A percentile compares a stretch with the other conserved stretches of the same genome.
Evolutionary conservation across 2,113 vertebrate species (phyloP).

Genomic region (Piaya cayana): DNA sequence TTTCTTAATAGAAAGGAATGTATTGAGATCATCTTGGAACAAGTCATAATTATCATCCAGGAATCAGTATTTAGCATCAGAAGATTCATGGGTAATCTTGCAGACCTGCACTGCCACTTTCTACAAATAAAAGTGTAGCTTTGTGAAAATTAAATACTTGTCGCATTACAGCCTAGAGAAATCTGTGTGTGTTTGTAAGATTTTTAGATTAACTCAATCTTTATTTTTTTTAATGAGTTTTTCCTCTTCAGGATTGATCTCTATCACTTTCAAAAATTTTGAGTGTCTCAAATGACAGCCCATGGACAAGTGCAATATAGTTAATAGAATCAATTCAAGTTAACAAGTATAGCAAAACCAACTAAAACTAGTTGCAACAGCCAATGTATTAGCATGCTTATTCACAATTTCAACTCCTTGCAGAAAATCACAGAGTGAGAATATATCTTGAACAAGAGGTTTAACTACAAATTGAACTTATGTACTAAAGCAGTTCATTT

Average conservation of each 20-base stretch:
- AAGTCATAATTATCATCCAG: background rate
- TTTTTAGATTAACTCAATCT: background rate
- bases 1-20: background rate
- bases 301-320: background rate
- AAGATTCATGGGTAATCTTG: background rate
- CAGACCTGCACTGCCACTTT: background rate
- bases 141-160: background rate
- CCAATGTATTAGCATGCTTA: background rate
- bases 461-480: background rate
- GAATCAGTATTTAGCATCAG: background rate
- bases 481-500: background rate
- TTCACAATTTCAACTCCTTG: background rate
- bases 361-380: background rate
- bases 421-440: background rate
- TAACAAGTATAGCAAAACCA: background rate
- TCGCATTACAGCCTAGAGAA: background rate
- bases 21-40: background rate
- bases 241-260: background rate
- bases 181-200: background rate
- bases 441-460: fast-evolving
- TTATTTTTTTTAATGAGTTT: background rate
- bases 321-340: background rate
- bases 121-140: background rate
- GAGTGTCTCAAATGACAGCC: background rate
- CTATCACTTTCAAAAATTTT: background rate